Conservation (phyloP, 2,797 vertebrate species). For the Anomalospiza imberbis region DNA sequence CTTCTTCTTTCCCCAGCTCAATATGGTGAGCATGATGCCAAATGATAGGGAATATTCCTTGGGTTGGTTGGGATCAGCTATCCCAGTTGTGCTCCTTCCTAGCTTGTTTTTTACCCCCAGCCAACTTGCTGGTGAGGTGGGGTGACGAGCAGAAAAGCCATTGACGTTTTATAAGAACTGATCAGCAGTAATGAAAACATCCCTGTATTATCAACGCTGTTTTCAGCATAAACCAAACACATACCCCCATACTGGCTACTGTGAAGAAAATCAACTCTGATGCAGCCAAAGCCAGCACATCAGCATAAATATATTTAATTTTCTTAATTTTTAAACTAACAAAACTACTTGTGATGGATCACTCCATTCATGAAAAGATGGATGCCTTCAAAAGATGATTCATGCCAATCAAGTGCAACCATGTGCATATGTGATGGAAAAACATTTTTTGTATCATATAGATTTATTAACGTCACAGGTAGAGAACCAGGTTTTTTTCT, state of each 20-base stretch:
- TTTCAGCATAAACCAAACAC: not conserved
- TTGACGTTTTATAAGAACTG: accelerated
- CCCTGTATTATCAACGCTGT: not conserved
- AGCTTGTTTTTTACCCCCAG: not conserved
- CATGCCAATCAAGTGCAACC: not conserved
- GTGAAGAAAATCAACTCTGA: not conserved
- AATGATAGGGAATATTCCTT: not conserved
- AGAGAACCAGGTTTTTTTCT: not conserved
- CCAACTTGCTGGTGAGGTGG: not conserved
- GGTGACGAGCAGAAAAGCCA: not conserved
- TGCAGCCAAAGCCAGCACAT: not conserved
- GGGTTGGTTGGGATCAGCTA: not conserved
- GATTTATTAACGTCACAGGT: not conserved
- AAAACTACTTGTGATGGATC: not conserved
- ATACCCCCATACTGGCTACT: not conserved
- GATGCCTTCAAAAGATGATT: not conserved
- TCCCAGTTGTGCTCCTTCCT: not conserved
- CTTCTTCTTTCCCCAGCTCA: not conserved
- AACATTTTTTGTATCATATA: not conserved
- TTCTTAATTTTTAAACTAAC: not conserved
- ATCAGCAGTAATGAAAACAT: not conserved
- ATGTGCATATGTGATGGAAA: not conserved
- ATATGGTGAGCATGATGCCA: not conserved
- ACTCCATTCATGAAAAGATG: not conserved
- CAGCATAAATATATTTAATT: not conserved